phyloP scores from a whole-genome alignment of 2,797 vertebrate species.

The Pipistrellus kuhlii region DNA sequence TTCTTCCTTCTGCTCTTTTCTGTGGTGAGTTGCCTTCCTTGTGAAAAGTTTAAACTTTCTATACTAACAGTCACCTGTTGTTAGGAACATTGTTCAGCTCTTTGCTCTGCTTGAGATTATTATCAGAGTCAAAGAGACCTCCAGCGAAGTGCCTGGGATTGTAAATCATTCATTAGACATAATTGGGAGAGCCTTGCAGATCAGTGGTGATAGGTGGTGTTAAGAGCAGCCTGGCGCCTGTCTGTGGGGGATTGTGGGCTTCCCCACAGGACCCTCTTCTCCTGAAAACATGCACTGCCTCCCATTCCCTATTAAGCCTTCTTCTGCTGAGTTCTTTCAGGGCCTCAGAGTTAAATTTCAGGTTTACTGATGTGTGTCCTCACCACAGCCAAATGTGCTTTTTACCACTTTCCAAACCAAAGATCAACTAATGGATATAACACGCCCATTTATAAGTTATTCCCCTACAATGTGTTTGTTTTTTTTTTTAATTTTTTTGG shows the following conservation, averaged over 20 bases:
- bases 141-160: background rate
- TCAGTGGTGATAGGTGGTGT: background rate
- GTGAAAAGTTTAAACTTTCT: constrained; percentile 60
- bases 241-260: background rate
- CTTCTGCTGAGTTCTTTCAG: background rate
- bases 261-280: background rate
- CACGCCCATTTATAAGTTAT: constrained; percentile 14
- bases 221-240: background rate
- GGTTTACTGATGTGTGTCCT: background rate
- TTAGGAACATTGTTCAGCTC: constrained; percentile 7
- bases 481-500: constrained; percentile 23
- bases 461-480: background rate
- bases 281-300: background rate
- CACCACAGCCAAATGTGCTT: background rate
- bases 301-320: background rate
- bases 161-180: constrained; percentile 31
- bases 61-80: constrained; percentile 49
- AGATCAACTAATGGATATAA: constrained; percentile 9
- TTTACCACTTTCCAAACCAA: constrained; percentile 24
- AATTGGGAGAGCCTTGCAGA: background rate
- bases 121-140: constrained; percentile 35
- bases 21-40: background rate
- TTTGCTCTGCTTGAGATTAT: constrained; percentile 58
- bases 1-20: background rate
- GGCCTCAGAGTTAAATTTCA: background rate